A percentile compares a stretch with the other conserved stretches of the same genome.
phyloP scores from a whole-genome alignment of 2,888 invertebrate species.

The Gastrophysa polygoni region DNA sequence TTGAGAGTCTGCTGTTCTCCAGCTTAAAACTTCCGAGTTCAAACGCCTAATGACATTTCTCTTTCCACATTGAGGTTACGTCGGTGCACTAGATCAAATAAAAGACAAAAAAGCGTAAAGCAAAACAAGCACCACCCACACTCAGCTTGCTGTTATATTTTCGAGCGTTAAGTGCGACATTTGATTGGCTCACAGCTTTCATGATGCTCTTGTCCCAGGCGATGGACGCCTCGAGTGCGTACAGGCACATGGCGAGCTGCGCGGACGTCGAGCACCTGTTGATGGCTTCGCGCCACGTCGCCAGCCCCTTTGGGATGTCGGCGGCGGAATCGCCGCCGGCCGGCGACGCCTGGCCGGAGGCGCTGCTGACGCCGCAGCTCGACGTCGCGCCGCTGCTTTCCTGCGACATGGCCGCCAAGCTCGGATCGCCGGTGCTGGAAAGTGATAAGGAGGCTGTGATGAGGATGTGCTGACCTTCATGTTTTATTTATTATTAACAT shows the following conservation, averaged over 20 bases:
- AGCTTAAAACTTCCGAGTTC: too few species aligned
- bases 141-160: slow-evolving; percentile 60
- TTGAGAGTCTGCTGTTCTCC: too few species aligned
- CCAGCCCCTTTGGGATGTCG: slow-evolving; percentile 77
- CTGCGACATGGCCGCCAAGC: slow-evolving; percentile 64
- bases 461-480: background rate
- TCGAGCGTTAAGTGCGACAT: slow-evolving; percentile 56
- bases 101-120: background rate
- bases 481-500: too few species aligned
- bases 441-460: background rate
- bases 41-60: too few species aligned
- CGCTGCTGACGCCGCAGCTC: slow-evolving; percentile 34
- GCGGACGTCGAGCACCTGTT: slow-evolving; percentile 83
- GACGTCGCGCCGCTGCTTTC: slow-evolving; percentile 38
- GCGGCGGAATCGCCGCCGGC: slow-evolving; percentile 45
- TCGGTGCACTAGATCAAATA: too few species aligned
- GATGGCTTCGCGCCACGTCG: slow-evolving; percentile 90
- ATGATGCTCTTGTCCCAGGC: slow-evolving; percentile 99
- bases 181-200: slow-evolving; percentile 84
- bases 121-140: slow-evolving; percentile 58
- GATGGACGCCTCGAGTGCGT: slow-evolving; percentile 88
- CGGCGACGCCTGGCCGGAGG: slow-evolving; percentile 55
- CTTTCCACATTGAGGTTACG: too few species aligned
- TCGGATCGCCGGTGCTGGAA: slow-evolving; percentile 64
- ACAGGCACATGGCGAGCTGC: slow-evolving; percentile 88